Conservation (phyloP, 2,113 vertebrate species). For the Elephantulus edwardii region DNA sequence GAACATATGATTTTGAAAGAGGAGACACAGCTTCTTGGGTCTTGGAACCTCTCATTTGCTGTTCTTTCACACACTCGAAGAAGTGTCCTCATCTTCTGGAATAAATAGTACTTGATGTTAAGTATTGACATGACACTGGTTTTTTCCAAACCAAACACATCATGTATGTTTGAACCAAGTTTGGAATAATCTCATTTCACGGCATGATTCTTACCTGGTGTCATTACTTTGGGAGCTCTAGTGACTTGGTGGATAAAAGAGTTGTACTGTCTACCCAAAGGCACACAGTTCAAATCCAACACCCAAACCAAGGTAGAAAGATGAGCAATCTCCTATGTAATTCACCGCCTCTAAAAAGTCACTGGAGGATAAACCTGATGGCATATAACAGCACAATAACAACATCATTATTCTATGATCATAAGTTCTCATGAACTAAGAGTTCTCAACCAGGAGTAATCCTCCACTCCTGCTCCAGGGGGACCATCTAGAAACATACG, state of each 20-base stretch:
- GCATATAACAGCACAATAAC: no score
- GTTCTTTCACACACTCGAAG: neutral
- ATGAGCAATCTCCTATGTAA: no score
- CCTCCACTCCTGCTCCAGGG: neutral
- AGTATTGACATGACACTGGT: neutral
- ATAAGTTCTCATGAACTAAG: neutral
- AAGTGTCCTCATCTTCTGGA: neutral
- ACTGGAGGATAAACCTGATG: no score
- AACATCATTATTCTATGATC: no score
- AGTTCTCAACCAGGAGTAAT: neutral
- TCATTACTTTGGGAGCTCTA: neutral
- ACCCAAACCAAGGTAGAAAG: no score
- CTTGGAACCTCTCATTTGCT: neutral
- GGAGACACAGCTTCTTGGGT: neutral
- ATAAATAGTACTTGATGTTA: constrained; percentile 2
- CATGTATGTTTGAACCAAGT: neutral
- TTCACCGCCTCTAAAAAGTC: no score
- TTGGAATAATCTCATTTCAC: neutral
- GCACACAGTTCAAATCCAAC: no score
- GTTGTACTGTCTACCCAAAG: no score
- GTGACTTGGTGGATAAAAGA: no score
- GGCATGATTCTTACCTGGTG: neutral
- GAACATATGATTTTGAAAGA: neutral
- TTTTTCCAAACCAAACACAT: neutral
- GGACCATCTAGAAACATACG: neutral